Evolutionary conservation across 2,888 invertebrate species (phyloP).

Genomic region (Ennomos erosarius): DNA sequence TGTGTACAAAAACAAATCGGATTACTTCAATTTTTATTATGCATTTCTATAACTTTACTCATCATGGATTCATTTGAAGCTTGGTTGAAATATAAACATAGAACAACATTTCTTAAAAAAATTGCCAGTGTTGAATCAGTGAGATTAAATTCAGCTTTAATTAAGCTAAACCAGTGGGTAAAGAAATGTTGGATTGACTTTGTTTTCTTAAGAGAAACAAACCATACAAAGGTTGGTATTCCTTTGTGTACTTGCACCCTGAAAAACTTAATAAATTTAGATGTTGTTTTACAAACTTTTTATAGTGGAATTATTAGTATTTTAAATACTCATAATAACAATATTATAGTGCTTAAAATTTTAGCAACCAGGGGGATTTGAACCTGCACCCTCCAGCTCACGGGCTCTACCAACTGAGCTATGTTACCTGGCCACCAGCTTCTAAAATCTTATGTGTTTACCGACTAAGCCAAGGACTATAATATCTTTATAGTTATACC

Average conservation of each 20-base stretch:
- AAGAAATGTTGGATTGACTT: conserved; percentile 60
- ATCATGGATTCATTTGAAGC: conserved; percentile 71
- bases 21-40: conserved; percentile 62
- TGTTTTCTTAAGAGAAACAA: conserved; percentile 67
- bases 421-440: too few relatives aligned
- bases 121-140: conserved; percentile 57
- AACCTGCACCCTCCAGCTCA: too few relatives aligned
- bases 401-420: too few relatives aligned
- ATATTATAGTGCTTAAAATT: too few relatives aligned
- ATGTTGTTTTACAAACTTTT: too few relatives aligned
- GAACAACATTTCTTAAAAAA: conserved; percentile 69
- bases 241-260: neutral
- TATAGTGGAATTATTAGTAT: too few relatives aligned
- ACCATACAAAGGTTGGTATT: conserved; percentile 73
- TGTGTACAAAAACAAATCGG: conserved; percentile 65
- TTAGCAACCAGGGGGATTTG: too few relatives aligned
- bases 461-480: too few relatives aligned
- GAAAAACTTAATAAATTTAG: too few relatives aligned
- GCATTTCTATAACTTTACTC: conserved; percentile 53
- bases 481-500: too few relatives aligned
- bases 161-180: conserved; percentile 53
- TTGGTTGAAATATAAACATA: conserved; percentile 77
- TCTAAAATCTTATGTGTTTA: too few relatives aligned
- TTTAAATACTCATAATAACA: too few relatives aligned
- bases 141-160: conserved; percentile 49